Percentiles rank a stretch among this genome's conserved stretches.
Conservation (phyloP, 2,797 vertebrate species). For the Hippoglossus hippoglossus region DNA sequence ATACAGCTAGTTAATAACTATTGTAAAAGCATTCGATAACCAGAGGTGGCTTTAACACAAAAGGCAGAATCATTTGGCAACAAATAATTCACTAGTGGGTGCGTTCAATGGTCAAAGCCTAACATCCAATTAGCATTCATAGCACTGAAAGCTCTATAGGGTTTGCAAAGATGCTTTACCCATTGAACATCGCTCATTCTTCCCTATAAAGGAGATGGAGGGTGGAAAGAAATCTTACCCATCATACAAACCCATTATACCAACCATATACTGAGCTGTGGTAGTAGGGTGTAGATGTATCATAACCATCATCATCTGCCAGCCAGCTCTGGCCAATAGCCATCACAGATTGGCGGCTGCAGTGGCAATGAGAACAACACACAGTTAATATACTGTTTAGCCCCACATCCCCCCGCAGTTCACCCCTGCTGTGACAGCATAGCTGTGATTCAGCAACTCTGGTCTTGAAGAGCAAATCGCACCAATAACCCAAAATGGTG, state of each 20-base stretch:
- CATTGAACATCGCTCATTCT: slow-evolving; percentile 79
- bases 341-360: slow-evolving; percentile 99
- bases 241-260: slow-evolving; percentile 99
- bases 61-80: slow-evolving; percentile 76
- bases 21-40: not conserved
- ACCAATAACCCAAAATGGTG: slow-evolving; percentile 38
- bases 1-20: not conserved
- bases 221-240: slow-evolving; percentile 98
- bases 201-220: slow-evolving; percentile 86
- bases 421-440: slow-evolving; percentile 76
- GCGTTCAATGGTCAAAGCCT: slow-evolving; percentile 80
- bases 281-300: slow-evolving; percentile 97
- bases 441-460: slow-evolving; percentile 78
- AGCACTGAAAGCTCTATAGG: slow-evolving; percentile 33
- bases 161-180: slow-evolving; percentile 67
- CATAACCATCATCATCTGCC: slow-evolving; percentile 99
- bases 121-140: slow-evolving; percentile 24
- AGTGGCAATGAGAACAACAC: slow-evolving; percentile 99
- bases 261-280: slow-evolving; percentile 99
- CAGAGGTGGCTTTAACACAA: slow-evolving; percentile 81
- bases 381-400: slow-evolving; percentile 93
- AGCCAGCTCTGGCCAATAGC: slow-evolving; percentile 98
- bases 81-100: slow-evolving; percentile 75
- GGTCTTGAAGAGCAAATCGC: slow-evolving; percentile 76
- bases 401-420: slow-evolving; percentile 77